Base-by-base conservation (phyloP, 2,113 vertebrate genomes). In the Pterocles burchelli region DNA sequence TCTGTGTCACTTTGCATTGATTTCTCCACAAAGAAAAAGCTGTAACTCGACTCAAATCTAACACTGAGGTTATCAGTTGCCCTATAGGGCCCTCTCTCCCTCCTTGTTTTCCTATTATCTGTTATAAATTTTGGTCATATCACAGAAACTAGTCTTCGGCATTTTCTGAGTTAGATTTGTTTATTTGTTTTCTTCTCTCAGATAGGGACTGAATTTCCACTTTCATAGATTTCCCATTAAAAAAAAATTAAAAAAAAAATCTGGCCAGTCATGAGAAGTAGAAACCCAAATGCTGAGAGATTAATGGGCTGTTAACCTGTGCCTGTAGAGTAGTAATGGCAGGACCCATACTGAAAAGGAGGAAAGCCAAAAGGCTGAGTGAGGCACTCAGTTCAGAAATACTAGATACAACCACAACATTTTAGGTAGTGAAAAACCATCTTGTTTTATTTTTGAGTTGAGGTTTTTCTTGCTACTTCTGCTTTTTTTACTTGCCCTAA, bases 161-260 rank as follows among this genome's bases (percentile, higher is more conserved):
- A 11, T 28, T 54, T 84, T 57, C 36, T 3, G 26, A 26, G 7
- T 38, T 21, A 33, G 1, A 33, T 57, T 65, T n/a, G 2, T 65
- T 63, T 74, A 4, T 41, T 71, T 54, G 6, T 28, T 88, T 79
- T 45, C 4, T 17, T 33, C 4, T 80, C 8, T 89, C n/a, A 13
- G 18, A 5, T 52, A 65, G 20, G 0, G 4, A 14, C 4, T 52
- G 34, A 43, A 21, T 14, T 68, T 16, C 3, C 13, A 52, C 12
- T 65, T 46, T 16, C 5, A 57, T 1, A 79, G 8, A 33, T n/a
- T 72, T 57, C 26, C 7, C 9, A 38, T 45, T 52, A 13, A 10
- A 20, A 34, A 81, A 34, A 33, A 49, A 51, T 5, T 0, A 29
- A 29, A 36, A 10, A 15, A 26, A 18, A 67, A 58, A 28, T 0